Base-by-base conservation (phyloP, 2,888 invertebrate genomes). In the Metacarcinus magister region DNA sequence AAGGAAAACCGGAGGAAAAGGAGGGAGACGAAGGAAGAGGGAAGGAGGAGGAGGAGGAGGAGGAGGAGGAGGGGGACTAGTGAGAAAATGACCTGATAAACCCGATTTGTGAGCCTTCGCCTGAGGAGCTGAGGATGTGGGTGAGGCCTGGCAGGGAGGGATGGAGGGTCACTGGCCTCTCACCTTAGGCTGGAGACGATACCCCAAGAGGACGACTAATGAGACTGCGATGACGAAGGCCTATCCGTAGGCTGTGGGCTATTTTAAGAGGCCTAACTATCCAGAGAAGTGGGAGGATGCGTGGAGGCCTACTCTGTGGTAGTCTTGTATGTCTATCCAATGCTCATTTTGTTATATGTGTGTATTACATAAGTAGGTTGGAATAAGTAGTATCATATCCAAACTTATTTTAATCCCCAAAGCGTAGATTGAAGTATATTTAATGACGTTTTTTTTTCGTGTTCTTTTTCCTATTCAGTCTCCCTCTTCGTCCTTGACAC, bases 21-120 rank as follows among this genome's bases (percentile, higher is more conserved):
- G 92, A 92, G 48, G 93, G 23, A 93, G 92, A 92, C 10, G 48
- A 48, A 32, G 28, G 92, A 54, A 32, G 28, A 92, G 67, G 28
- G 87, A 5, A 46, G 92, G 32, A 39, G 23, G 44, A 46, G 46
- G 46, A 54, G 92, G 92, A 44, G 28, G 28, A 48, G 54, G 44
- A 46, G 54, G n/a, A 16, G 32, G 46, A 44, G 92, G 28, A 67
- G 8, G 92, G 92, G 93, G 93, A 23, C 23, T 39, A 10, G 60
- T 43, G 67, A 67, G 93, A 67, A 93, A 93, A 93, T 93, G 93
- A 93, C 93, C 93, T 93, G 93, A 93, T 93, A 93, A 93, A 93
- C 93, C 93, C 93, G 93, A 93, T 93, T 93, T 93, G 93, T 93
- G 93, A 46, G 39, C 92, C 23, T n/a, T 39, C 39, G 93, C 92